phyloP scores from a whole-genome alignment of 2,113 vertebrate genomes.

The Corythornis vintsioides region DNA sequence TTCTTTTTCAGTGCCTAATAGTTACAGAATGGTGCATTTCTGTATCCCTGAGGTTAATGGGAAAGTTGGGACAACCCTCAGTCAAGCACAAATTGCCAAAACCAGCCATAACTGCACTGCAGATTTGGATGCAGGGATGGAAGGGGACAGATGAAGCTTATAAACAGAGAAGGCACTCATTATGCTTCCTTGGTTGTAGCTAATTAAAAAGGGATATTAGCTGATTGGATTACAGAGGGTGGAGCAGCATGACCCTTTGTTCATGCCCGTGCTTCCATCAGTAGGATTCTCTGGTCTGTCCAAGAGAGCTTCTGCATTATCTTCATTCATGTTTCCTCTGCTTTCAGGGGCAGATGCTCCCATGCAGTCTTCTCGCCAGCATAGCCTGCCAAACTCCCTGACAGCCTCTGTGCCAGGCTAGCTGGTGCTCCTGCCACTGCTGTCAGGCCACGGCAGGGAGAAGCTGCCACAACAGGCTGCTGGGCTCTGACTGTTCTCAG shows the following conservation, averaged over 20 bases:
- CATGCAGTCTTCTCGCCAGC: background rate
- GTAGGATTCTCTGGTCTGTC: slow-evolving; percentile 40
- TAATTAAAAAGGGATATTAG: slow-evolving; percentile 68
- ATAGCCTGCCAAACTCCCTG: background rate
- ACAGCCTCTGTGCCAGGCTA: background rate
- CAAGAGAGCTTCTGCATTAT: background rate
- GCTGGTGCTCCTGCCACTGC: background rate
- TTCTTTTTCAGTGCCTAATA: background rate
- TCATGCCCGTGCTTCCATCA: slow-evolving; percentile 34
- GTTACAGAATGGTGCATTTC: background rate
- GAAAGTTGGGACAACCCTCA: slow-evolving; percentile 2
- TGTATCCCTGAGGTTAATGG: background rate
- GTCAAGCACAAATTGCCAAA: background rate
- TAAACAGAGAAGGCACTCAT: slow-evolving; percentile 53
- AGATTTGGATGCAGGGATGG: slow-evolving; percentile 39
- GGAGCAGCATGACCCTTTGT: slow-evolving; percentile 67
- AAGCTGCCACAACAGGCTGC: fast-evolving
- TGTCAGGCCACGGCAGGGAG: background rate
- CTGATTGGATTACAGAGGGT: slow-evolving; percentile 69
- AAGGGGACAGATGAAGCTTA: slow-evolving; percentile 48
- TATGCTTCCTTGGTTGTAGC: slow-evolving; percentile 62
- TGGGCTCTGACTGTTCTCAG: background rate
- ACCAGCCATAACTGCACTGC: background rate
- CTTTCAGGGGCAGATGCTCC: slow-evolving; percentile 40
- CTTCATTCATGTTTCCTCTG: background rate